Percentiles rank a stretch among this genome's conserved stretches.
Conservation (phyloP, 1,140 invertebrate genomes). For the Tachypleus tridentatus region DNA sequence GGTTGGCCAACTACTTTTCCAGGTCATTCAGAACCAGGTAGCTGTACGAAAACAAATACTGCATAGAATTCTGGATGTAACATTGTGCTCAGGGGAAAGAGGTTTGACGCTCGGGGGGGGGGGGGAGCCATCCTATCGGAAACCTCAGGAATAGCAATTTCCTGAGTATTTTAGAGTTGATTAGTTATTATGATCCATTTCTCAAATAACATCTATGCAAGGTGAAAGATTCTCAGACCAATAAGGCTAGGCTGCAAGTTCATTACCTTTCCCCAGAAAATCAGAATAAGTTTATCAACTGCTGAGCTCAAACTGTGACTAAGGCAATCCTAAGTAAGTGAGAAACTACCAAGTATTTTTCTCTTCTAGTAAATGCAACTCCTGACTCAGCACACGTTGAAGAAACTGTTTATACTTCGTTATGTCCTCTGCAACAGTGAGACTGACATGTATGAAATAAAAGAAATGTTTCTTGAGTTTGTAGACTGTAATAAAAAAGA, state of each 20-base stretch:
- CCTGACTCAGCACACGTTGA: neutral
- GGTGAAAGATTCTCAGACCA: neutral
- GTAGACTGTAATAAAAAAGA: neutral
- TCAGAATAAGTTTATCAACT: neutral
- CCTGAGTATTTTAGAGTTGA: neutral
- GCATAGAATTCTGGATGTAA: neutral
- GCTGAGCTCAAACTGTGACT: neutral
- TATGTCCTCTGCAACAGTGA: neutral
- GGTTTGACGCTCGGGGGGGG: too few relatives aligned
- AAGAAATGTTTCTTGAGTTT: neutral
- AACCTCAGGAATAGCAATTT: too few relatives aligned
- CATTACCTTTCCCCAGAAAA: slow-evolving; percentile 1
- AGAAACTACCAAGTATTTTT: neutral
- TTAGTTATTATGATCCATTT: neutral
- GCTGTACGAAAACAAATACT: too few relatives aligned
- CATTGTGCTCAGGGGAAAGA: neutral
- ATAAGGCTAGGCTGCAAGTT: neutral
- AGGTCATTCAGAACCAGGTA: too few relatives aligned
- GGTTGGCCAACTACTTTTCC: too few relatives aligned
- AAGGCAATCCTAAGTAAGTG: neutral
- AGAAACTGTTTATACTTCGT: neutral
- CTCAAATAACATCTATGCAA: neutral
- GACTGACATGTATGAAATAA: too few relatives aligned
- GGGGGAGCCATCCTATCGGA: neutral
- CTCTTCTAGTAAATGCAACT: neutral